phyloP scores from a whole-genome alignment of 2,113 vertebrate genomes.

The Heterotilapia buettikoferi region DNA sequence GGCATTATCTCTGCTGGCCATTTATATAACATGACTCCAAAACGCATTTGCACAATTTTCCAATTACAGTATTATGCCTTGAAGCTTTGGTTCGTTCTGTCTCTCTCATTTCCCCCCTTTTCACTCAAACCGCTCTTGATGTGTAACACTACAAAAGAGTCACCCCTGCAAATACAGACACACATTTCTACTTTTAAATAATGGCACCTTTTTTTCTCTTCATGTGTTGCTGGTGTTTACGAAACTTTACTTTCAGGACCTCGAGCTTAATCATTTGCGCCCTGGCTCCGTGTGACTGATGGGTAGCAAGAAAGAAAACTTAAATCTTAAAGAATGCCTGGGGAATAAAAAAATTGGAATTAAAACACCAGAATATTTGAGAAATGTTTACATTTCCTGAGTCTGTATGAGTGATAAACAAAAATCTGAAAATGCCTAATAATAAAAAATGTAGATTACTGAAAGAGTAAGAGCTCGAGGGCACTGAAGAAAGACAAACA shows the following conservation, averaged over 20 bases:
- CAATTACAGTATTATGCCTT: conserved; percentile 69
- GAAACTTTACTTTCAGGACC: neutral
- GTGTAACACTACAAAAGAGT: conserved; percentile 55
- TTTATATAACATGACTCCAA: conserved; percentile 69
- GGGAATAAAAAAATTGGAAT: neutral
- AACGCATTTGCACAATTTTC: conserved; percentile 69
- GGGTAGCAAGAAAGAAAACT: neutral
- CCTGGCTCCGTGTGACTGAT: neutral
- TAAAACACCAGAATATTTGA: neutral
- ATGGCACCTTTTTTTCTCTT: neutral
- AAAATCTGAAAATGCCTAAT: neutral
- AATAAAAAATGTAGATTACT: neutral
- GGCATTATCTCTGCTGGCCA: conserved; percentile 65
- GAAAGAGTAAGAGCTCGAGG: neutral
- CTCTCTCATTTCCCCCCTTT: conserved; percentile 42
- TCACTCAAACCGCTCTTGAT: conserved; percentile 58
- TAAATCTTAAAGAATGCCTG: neutral
- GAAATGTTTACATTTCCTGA: neutral
- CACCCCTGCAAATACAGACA: conserved; percentile 9
- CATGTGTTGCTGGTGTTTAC: neutral
- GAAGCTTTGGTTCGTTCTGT: conserved; percentile 54
- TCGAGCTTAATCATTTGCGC: neutral
- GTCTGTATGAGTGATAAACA: neutral
- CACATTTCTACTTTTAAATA: conserved; percentile 13
- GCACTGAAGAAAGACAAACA: neutral